Conservation (phyloP, 2,797 vertebrate genomes). For the Sebastes paucispinis region DNA sequence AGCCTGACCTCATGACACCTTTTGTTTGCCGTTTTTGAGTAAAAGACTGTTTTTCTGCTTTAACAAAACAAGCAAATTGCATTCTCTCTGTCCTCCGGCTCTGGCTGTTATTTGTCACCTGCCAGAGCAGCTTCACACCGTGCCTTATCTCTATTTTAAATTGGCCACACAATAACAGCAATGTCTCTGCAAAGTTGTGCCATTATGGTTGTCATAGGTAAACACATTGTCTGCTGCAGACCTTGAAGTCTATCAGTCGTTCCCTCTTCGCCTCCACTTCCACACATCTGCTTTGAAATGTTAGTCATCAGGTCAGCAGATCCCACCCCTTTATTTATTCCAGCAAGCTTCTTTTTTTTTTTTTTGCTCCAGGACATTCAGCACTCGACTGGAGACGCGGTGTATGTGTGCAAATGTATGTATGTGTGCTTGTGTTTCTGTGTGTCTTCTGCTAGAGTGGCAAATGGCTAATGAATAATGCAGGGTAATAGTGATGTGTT, state of each 20-base stretch:
- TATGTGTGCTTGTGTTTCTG: slow-evolving; percentile 2
- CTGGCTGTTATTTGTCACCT: slow-evolving; percentile 51
- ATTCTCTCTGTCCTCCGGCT: slow-evolving; percentile 55
- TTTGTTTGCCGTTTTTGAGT: slow-evolving; percentile 40
- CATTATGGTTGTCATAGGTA: slow-evolving; percentile 49
- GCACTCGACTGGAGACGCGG: slow-evolving; percentile 21
- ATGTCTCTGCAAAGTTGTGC: slow-evolving; percentile 28
- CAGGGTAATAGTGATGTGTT: slow-evolving; percentile 81
- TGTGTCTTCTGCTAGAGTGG: slow-evolving; percentile 63
- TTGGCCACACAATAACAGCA: slow-evolving; percentile 45
- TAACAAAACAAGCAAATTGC: slow-evolving; percentile 66
- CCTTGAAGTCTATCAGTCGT: slow-evolving; percentile 15
- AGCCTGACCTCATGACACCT: slow-evolving; percentile 42
- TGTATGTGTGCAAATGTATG: slow-evolving; percentile 21
- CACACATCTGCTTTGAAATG: slow-evolving; percentile 45
- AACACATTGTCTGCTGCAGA: slow-evolving; percentile 36
- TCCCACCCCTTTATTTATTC: slow-evolving; percentile 54
- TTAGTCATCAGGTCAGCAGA: slow-evolving; percentile 56
- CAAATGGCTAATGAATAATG: slow-evolving; percentile 85
- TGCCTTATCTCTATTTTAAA: slow-evolving; percentile 58
- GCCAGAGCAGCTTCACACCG: slow-evolving; percentile 41
- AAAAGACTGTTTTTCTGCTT: slow-evolving; percentile 46
- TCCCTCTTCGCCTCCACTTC: slow-evolving; percentile 9
- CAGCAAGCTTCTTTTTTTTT: slow-evolving; percentile 12
- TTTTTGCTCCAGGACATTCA: slow-evolving; percentile 49